Percentiles rank a stretch among this genome's conserved stretches.
Evolutionary conservation across 1,140 invertebrate species (phyloP).

Genomic region (Drosophila repleta): DNA sequence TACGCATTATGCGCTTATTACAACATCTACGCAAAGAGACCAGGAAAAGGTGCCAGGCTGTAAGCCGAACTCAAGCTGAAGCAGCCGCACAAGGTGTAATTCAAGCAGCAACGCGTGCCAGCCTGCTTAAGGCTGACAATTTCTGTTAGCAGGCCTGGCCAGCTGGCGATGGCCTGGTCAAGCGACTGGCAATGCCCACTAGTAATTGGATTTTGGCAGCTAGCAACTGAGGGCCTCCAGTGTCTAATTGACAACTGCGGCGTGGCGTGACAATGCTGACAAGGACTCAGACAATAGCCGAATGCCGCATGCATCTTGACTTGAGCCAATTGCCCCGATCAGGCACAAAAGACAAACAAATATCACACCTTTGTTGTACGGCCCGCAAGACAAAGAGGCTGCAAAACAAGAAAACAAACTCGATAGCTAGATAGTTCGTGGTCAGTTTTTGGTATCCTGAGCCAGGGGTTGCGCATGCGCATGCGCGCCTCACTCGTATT

Average conservation of each 20-base stretch:
- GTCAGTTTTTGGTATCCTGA: conserved; percentile 49
- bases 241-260: conserved; percentile 68
- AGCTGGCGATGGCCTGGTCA: conserved; percentile 57
- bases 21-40: conserved; percentile 28
- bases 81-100: conserved; percentile 51
- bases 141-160: neutral
- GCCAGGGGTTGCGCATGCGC: conserved; percentile 70
- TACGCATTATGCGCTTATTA: conserved; percentile 39
- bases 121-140: conserved; percentile 9
- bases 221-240: conserved; percentile 25
- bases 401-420: conserved; percentile 34
- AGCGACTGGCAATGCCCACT: conserved; percentile 27
- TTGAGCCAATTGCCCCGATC: conserved; percentile 82
- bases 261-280: conserved; percentile 65
- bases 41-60: conserved; percentile 25
- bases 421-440: conserved; percentile 33
- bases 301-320: conserved; percentile 71
- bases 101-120: conserved; percentile 58
- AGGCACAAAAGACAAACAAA: conserved; percentile 79
- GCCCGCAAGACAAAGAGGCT: conserved; percentile 18
- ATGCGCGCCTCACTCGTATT: conserved; percentile 17
- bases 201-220: conserved; percentile 73
- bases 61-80: conserved; percentile 13
- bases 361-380: conserved; percentile 82
- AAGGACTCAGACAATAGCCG: conserved; percentile 48